Conservation (phyloP, 2,797 vertebrate genomes). For the Coregonus suidteri region DNA sequence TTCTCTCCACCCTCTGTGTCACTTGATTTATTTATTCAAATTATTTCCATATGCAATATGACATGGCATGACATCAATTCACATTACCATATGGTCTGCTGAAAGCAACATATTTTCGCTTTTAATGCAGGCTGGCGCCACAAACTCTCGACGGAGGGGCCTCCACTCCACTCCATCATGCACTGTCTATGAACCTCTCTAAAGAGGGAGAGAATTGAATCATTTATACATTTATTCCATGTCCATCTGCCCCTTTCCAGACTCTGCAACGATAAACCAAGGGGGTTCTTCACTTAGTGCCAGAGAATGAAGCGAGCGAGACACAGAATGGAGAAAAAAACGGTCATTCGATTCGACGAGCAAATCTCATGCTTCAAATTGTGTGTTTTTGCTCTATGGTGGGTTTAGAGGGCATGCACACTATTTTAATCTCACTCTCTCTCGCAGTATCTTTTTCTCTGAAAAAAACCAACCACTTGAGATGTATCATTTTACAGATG, state of each 20-base stretch:
- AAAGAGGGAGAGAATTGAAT: slow-evolving; percentile 36
- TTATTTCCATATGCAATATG: slow-evolving; percentile 39
- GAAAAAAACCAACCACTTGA: neutral
- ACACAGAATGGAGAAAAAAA: neutral
- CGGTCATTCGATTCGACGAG: neutral
- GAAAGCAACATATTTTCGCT: slow-evolving; percentile 49
- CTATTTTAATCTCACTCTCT: slow-evolving; percentile 4
- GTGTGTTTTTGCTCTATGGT: neutral
- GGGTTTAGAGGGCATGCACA: slow-evolving; percentile 2
- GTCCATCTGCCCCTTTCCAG: slow-evolving; percentile 25
- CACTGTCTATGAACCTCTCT: slow-evolving; percentile 20
- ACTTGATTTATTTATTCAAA: slow-evolving; percentile 39
- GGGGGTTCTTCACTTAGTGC: slow-evolving; percentile 11
- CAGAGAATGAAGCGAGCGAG: neutral
- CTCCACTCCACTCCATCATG: slow-evolving; percentile 22
- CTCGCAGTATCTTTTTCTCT: neutral
- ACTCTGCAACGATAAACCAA: slow-evolving; percentile 2
- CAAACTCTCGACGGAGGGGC: neutral
- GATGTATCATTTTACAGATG: neutral
- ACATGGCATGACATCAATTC: slow-evolving; percentile 39
- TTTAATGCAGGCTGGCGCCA: slow-evolving; percentile 29
- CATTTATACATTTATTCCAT: slow-evolving; percentile 38
- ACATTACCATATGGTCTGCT: slow-evolving; percentile 35
- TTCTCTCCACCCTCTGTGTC: slow-evolving; percentile 19
- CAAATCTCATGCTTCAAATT: neutral